Evolutionary conservation across 1,140 invertebrate species (phyloP).

Genomic region (Hyposmocoma kahamanoa): DNA sequence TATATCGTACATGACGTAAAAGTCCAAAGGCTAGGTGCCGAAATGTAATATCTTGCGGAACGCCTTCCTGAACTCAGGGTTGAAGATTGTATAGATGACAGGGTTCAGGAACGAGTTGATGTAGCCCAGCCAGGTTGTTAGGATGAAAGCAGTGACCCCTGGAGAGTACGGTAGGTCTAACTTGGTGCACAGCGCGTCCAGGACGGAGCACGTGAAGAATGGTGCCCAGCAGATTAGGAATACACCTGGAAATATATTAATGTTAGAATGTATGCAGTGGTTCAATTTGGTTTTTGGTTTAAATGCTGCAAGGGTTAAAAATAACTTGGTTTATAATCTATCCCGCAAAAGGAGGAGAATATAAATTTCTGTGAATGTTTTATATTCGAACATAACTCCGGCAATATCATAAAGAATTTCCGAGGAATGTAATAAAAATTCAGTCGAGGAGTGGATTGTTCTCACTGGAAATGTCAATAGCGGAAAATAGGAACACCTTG

Average conservation of each 20-base stretch:
- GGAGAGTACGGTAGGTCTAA: slow-evolving; percentile 86
- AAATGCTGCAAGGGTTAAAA: too few species aligned
- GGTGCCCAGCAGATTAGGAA: slow-evolving; percentile 99
- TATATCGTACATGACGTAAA: slow-evolving; percentile 64
- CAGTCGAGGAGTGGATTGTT: too few species aligned
- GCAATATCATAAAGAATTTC: too few species aligned
- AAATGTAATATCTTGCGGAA: slow-evolving; percentile 94
- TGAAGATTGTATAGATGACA: slow-evolving; percentile 99
- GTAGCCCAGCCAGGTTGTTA: slow-evolving; percentile 98
- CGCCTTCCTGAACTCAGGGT: slow-evolving; percentile 98
- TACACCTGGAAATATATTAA: slow-evolving; percentile 80
- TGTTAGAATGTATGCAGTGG: slow-evolving; percentile 20
- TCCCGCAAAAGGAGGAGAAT: too few species aligned
- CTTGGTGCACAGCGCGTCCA: slow-evolving; percentile 96
- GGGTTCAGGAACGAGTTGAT: slow-evolving; percentile 99
- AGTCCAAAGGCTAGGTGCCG: slow-evolving; percentile 72
- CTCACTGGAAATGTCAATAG: too few species aligned
- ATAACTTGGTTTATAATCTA: too few species aligned
- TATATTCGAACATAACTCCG: too few species aligned
- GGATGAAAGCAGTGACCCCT: slow-evolving; percentile 91
- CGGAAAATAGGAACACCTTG: too few species aligned
- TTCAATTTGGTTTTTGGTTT: too few species aligned
- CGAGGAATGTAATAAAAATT: too few species aligned
- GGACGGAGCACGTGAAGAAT: slow-evolving; percentile 98
- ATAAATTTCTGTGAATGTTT: not conserved